A percentile compares a stretch with the other conserved stretches of the same genome.
Conservation (phyloP, 2,113 vertebrate species). For the Murina feae region DNA sequence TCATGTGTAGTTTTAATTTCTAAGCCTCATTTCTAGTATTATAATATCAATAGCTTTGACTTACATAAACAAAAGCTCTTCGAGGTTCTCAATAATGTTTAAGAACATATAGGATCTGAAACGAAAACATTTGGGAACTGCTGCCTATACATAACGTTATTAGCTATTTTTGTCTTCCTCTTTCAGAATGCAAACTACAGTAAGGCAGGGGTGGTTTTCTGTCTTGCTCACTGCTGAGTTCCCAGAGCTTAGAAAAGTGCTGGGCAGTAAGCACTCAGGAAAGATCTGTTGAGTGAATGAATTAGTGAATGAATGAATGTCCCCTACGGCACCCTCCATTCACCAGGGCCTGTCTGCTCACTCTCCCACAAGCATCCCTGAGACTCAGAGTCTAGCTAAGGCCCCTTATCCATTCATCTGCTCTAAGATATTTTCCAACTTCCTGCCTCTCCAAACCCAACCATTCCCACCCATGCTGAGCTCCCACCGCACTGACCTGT, state of each 20-base stretch:
- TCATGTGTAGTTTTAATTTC: neutral
- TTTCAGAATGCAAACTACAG: neutral
- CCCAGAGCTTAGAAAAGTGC: neutral
- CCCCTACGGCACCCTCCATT: neutral
- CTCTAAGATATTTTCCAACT: neutral
- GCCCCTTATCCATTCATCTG: neutral
- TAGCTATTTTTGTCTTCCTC: neutral
- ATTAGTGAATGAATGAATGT: neutral
- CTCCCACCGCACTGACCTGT: neutral
- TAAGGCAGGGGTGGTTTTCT: neutral
- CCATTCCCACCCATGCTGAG: neutral
- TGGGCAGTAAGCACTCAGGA: neutral
- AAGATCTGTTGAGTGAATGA: neutral
- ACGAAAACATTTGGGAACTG: neutral
- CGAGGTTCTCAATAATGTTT: neutral
- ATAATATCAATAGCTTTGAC: neutral
- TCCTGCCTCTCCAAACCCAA: neutral
- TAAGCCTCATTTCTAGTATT: neutral
- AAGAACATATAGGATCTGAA: neutral
- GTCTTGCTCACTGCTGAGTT: neutral
- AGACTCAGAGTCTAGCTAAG: neutral
- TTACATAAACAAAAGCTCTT: neutral
- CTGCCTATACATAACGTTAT: neutral
- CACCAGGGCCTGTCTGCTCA: neutral
- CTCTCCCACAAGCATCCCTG: neutral